phyloP scores from a whole-genome alignment of 2,797 vertebrate species.

The Thripadectes ignobilis region DNA sequence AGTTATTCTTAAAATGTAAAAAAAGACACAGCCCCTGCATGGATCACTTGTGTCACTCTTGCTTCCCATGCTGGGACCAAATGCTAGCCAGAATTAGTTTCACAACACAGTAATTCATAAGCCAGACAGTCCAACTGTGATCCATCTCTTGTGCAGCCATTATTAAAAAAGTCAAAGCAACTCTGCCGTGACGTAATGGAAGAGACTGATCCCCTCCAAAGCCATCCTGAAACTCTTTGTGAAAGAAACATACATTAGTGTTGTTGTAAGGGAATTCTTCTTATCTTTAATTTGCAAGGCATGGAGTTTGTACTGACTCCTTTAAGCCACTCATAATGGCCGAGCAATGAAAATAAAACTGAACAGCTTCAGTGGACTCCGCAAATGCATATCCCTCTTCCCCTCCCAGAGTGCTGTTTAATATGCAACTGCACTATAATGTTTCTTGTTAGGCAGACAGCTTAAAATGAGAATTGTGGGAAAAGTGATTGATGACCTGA shows the following conservation, averaged over 20 bases:
- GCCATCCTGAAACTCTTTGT: not conserved
- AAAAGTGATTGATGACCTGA: slow-evolving; percentile 53
- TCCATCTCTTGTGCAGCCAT: not conserved
- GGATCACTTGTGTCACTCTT: slow-evolving; percentile 25
- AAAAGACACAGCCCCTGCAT: not conserved
- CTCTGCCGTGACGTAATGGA: not conserved
- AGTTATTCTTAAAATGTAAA: not conserved
- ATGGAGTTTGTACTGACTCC: not conserved
- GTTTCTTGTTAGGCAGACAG: slow-evolving; percentile 57
- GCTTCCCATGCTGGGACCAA: slow-evolving; percentile 45
- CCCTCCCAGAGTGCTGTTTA: not conserved
- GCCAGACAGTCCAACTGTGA: slow-evolving; percentile 36
- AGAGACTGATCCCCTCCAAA: not conserved
- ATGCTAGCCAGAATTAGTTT: slow-evolving; percentile 30
- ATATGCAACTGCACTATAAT: slow-evolving; percentile 10
- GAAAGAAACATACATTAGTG: not conserved
- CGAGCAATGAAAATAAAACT: not conserved
- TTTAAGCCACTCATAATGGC: not conserved
- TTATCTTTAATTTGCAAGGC: not conserved
- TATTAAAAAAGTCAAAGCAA: slow-evolving; percentile 6
- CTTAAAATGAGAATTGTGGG: slow-evolving; percentile 26
- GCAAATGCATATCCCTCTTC: not conserved
- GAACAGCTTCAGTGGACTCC: not conserved
- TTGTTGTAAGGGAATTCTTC: not conserved
- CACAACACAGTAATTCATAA: slow-evolving; percentile 27